These are phyloP conservation scores for Conomelus anceps DNA, from an alignment of 2,888 invertebrate genomes.

Conservation along the genomic window DNA sequence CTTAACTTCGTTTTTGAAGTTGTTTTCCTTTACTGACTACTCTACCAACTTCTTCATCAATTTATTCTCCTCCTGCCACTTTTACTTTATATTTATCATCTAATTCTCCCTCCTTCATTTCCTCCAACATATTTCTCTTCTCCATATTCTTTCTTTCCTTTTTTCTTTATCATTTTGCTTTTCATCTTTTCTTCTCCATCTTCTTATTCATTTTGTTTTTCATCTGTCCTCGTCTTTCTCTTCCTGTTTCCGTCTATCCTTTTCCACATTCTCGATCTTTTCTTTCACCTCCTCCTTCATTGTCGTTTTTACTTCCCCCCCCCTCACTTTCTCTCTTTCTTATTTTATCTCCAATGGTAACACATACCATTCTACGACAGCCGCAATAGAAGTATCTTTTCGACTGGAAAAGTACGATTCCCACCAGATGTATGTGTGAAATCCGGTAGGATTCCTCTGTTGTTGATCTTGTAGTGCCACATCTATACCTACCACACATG, in stretches of 20 bases:
- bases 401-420: background rate
- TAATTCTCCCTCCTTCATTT: background rate
- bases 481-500: background rate
- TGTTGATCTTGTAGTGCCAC: background rate
- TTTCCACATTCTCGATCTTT: too few relatives aligned
- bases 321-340: background rate
- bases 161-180: background rate
- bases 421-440: background rate
- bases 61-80: background rate
- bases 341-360: background rate
- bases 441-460: background rate
- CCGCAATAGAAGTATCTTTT: background rate
- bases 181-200: background rate
- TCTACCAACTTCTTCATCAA: background rate
- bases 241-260: background rate
- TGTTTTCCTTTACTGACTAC: too few relatives aligned
- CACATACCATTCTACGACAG: too few relatives aligned
- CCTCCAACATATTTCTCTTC: background rate
- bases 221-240: too few relatives aligned
- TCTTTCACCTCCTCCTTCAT: background rate
- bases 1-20: too few relatives aligned
- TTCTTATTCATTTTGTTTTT: background rate
- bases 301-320: background rate
- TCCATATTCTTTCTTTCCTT: background rate
- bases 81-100: background rate